phyloP scores from a whole-genome alignment of 2,888 invertebrate genomes.

The Standfussiana lucernea region DNA sequence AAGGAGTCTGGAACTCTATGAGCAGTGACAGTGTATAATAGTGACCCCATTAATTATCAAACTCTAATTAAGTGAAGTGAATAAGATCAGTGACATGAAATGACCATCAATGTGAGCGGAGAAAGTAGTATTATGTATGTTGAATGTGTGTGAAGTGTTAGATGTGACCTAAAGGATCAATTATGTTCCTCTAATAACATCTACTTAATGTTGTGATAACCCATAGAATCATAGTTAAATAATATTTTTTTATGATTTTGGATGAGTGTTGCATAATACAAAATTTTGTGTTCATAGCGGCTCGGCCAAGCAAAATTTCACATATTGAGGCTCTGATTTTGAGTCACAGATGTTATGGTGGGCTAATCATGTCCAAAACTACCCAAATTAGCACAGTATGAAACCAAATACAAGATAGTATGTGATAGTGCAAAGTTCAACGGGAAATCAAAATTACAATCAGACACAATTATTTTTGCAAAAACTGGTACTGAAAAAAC shows the following conservation, averaged over 20 bases:
- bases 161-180: neutral
- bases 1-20: neutral
- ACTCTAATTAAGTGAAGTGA: neutral
- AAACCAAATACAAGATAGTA: neutral
- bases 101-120: neutral
- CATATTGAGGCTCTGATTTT: neutral
- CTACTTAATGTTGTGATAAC: neutral
- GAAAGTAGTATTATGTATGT: neutral
- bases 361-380: neutral
- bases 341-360: neutral
- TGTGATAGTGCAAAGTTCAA: neutral
- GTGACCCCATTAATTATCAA: neutral
- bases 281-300: neutral
- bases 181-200: neutral
- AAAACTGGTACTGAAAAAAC: neutral
- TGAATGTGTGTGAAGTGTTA: neutral
- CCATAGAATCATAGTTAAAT: neutral
- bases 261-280: too few species aligned
- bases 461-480: neutral
- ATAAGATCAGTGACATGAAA: neutral
- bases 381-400: neutral
- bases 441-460: constrained; percentile 7
- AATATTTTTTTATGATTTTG: too few species aligned
- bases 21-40: neutral
- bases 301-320: neutral